phyloP scores from a whole-genome alignment of 2,888 invertebrate species.

The Amphipyra berbera region DNA sequence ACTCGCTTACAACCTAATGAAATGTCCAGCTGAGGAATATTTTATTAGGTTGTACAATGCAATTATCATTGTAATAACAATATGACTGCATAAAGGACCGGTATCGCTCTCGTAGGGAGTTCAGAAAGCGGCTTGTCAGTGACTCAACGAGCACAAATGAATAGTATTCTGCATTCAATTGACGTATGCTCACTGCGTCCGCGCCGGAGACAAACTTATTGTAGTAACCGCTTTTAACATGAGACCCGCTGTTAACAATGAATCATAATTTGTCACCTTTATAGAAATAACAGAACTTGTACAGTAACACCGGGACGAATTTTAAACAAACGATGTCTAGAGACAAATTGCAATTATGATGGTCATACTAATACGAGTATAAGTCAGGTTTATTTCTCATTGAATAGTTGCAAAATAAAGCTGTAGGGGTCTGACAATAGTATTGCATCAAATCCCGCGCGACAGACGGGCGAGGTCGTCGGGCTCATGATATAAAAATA shows the following conservation, averaged over 20 bases:
- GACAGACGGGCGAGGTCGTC: slow-evolving; percentile 73
- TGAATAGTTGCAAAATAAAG: slow-evolving; percentile 67
- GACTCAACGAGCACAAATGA: slow-evolving; percentile 82
- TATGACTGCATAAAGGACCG: slow-evolving; percentile 49
- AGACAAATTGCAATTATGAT: slow-evolving; percentile 32
- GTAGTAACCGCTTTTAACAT: slow-evolving; percentile 70
- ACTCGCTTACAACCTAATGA: slow-evolving; percentile 25
- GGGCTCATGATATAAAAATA: slow-evolving; percentile 66
- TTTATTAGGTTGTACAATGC: slow-evolving; percentile 35
- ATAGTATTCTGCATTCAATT: slow-evolving; percentile 81
- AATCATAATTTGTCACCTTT: slow-evolving; percentile 68
- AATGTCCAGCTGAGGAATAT: slow-evolving; percentile 35
- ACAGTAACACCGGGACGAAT: slow-evolving; percentile 48
- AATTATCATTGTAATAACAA: slow-evolving; percentile 51
- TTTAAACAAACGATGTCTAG: slow-evolving; percentile 39
- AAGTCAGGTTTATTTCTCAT: slow-evolving; percentile 65
- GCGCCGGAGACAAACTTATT: slow-evolving; percentile 72
- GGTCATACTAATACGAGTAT: slow-evolving; percentile 32
- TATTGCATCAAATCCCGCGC: slow-evolving; percentile 75
- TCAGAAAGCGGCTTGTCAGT: slow-evolving; percentile 73
- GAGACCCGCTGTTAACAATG: slow-evolving; percentile 67
- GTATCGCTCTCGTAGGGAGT: slow-evolving; percentile 62
- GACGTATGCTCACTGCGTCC: slow-evolving; percentile 69
- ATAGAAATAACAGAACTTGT: slow-evolving; percentile 49
- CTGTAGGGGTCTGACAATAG: slow-evolving; percentile 72